phyloP scores from a whole-genome alignment of 2,888 invertebrate species.

The Gerris lacustris region DNA sequence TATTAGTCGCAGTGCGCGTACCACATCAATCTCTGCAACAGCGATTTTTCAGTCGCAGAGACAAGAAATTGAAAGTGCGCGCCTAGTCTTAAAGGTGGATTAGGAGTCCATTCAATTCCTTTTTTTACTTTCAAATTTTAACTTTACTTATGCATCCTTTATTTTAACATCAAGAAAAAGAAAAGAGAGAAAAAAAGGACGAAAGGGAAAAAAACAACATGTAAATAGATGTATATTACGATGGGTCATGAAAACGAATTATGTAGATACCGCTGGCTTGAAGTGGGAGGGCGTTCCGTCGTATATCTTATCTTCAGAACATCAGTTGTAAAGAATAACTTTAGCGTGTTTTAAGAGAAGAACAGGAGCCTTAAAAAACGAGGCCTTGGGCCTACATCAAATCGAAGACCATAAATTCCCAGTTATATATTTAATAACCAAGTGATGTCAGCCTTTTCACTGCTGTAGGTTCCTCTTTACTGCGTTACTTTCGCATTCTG shows the following conservation, averaged over 20 bases:
- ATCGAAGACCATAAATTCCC: not conserved
- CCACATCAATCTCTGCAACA: too few species aligned
- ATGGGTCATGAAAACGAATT: conserved; percentile 1
- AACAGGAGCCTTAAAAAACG: not conserved
- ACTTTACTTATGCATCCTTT: too few species aligned
- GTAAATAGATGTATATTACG: conserved; percentile 1
- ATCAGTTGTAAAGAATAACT: not conserved
- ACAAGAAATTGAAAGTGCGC: too few species aligned
- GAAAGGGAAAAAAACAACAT: not conserved
- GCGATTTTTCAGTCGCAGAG: too few species aligned
- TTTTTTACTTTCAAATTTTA: too few species aligned
- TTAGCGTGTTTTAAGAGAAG: not conserved
- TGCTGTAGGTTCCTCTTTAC: not conserved
- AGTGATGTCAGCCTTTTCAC: conserved; percentile 1
- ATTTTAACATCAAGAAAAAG: too few species aligned
- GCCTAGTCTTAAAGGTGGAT: too few species aligned
- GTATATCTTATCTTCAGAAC: not conserved
- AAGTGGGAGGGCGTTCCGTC: not conserved
- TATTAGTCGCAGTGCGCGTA: too few species aligned
- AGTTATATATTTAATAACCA: not conserved
- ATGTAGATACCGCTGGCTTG: not conserved
- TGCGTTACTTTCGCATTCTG: not conserved
- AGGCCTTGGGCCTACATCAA: not conserved
- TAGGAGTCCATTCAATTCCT: too few species aligned
- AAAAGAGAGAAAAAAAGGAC: too few species aligned